Evolutionary conservation across 2,888 invertebrate genomes (phyloP).

Genomic region (Cyclophora punctaria): DNA sequence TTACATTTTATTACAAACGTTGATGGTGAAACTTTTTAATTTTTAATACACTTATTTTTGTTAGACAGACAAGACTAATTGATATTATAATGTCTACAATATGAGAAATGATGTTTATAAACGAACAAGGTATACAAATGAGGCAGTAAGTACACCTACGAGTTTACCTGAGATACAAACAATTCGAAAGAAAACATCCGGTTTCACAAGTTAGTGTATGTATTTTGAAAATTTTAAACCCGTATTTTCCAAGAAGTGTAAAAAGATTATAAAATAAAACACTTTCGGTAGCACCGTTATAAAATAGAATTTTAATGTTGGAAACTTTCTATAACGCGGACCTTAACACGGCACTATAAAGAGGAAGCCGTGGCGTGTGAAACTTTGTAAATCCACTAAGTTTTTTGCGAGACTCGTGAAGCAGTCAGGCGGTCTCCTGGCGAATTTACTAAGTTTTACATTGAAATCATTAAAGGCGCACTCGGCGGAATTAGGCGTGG

Average conservation of each 20-base stretch:
- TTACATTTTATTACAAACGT: no score
- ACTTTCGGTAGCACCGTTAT: conserved; percentile 1
- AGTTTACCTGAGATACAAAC: no score
- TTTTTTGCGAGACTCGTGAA: conserved; percentile 2
- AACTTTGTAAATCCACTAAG: conserved; percentile 3
- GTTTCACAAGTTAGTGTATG: no score
- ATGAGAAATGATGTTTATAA: no score
- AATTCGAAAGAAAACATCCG: no score
- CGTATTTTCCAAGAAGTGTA: neutral
- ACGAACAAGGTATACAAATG: no score
- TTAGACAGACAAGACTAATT: no score
- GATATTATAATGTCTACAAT: no score
- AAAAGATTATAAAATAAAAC: conserved; percentile 2
- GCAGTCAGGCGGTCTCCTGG: neutral
- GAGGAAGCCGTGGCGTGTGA: conserved; percentile 6
- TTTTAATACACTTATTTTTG: no score
- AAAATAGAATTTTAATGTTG: conserved; percentile 5
- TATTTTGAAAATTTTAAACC: neutral
- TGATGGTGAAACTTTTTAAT: no score
- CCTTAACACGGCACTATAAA: conserved; percentile 10
- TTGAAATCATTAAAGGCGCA: conserved; percentile 36
- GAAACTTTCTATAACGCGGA: conserved; percentile 6
- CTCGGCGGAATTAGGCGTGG: conserved; percentile 29
- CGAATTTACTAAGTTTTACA: conserved; percentile 15
- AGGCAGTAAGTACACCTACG: no score